phyloP scores from a whole-genome alignment of 2,113 vertebrate genomes.

The Hypanus sabinus region DNA sequence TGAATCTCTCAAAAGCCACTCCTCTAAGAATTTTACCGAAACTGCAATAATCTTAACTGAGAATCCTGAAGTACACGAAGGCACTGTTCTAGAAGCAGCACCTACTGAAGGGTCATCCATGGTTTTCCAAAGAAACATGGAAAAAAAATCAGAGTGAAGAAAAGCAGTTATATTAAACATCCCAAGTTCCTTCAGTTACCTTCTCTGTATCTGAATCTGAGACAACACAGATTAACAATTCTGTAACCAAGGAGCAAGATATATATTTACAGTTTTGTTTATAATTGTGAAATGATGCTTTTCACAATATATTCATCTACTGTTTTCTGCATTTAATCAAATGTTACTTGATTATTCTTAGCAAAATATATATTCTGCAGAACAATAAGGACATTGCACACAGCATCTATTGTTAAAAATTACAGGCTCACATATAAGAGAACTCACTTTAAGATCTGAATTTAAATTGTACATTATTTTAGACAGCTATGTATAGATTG shows the following conservation, averaged over 20 bases:
- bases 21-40: not conserved
- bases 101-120: not conserved
- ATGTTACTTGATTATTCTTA: not conserved
- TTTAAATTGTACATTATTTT: not conserved
- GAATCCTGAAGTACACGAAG: not conserved
- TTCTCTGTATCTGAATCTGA: not conserved
- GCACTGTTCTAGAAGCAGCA: not conserved
- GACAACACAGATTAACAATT: not conserved
- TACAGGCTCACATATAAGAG: not conserved
- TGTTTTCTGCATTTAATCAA: constrained; percentile 32
- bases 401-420: not conserved
- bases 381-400: constrained; percentile 15
- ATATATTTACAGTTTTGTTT: not conserved
- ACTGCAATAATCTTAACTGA: constrained; percentile 6
- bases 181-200: constrained; percentile 1
- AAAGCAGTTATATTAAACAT: constrained; percentile 11
- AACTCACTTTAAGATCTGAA: not conserved
- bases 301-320: not conserved
- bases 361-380: not conserved
- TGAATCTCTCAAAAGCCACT: not conserved
- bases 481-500: not conserved
- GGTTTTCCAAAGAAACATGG: not conserved
- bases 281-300: constrained; percentile 24
- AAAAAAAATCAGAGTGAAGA: constrained; percentile 18
- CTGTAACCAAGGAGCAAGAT: not conserved